Evolutionary conservation across 2,797 vertebrate species (phyloP).

Genomic region (Microhierax caerulescens): DNA sequence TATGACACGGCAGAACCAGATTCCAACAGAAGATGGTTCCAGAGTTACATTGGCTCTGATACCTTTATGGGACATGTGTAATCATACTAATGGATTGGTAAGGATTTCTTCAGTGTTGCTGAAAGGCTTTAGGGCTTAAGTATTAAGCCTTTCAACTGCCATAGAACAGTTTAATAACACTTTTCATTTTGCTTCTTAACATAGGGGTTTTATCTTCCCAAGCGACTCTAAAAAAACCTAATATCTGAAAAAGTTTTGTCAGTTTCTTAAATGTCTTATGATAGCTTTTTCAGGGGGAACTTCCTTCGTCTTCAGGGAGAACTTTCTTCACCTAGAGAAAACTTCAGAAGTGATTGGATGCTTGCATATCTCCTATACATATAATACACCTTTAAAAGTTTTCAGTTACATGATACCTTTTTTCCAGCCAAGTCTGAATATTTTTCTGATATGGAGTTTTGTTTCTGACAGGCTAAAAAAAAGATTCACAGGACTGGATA

Average conservation of each 20-base stretch:
- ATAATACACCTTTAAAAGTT: background rate
- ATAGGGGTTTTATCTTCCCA: background rate
- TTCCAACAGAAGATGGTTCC: slow-evolving; percentile 95
- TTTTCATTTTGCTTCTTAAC: background rate
- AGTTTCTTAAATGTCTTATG: background rate
- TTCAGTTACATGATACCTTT: background rate
- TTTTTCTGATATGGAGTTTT: background rate
- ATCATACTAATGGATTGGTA: slow-evolving; percentile 97
- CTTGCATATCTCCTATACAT: background rate
- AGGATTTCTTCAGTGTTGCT: slow-evolving; percentile 36
- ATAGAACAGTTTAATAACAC: background rate
- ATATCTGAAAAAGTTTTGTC: background rate
- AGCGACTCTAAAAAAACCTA: background rate
- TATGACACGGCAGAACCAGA: slow-evolving; percentile 98
- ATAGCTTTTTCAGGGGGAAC: background rate
- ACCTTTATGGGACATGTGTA: slow-evolving; percentile 99
- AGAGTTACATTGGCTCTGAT: slow-evolving; percentile 94
- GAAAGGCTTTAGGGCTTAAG: background rate
- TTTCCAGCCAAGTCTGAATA: background rate
- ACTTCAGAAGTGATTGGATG: background rate
- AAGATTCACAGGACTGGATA: background rate
- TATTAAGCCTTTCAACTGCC: background rate
- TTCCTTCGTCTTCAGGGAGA: background rate
- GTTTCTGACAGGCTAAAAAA: background rate
- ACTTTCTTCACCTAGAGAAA: background rate